Conservation (phyloP, 2,797 vertebrate species). For the Chrysocyon brachyurus region DNA sequence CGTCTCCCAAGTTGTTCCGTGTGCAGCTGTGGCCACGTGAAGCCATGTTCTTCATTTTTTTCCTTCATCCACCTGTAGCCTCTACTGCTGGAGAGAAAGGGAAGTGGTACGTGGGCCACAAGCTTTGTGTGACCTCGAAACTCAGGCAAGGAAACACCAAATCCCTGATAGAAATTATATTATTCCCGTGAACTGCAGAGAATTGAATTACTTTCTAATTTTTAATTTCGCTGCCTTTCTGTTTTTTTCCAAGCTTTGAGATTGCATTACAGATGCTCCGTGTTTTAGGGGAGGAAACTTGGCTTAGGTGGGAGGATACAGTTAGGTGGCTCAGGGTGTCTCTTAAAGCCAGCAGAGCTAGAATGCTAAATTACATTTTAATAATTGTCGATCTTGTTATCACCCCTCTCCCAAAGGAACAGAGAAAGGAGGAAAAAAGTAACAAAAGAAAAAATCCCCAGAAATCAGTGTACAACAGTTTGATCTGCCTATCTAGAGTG, state of each 20-base stretch:
- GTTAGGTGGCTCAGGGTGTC: neutral
- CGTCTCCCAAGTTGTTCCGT: constrained; percentile 15
- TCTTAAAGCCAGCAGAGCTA: constrained; percentile 52
- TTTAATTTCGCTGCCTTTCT: constrained; percentile 15
- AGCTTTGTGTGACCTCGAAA: neutral
- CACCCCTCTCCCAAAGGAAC: constrained; percentile 13
- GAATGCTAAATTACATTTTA: constrained; percentile 51
- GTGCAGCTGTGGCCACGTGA: neutral
- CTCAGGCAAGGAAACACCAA: neutral
- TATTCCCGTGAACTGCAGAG: neutral
- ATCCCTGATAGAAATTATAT: neutral
- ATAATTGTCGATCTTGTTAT: constrained; percentile 47
- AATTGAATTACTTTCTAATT: constrained; percentile 41
- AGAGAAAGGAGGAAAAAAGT: neutral
- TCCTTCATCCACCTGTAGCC: neutral
- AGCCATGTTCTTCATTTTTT: neutral
- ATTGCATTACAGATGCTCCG: constrained; percentile 35
- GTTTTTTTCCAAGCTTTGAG: constrained; percentile 28
- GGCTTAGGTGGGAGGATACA: neutral
- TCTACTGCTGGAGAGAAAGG: constrained; percentile 26
- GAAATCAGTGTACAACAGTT: neutral
- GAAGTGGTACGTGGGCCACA: neutral
- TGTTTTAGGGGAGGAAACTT: constrained; percentile 41
- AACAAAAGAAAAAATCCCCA: constrained; percentile 58
- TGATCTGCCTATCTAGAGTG: neutral